phyloP scores from a whole-genome alignment of 2,888 invertebrate genomes.

The Tortrix viridana region DNA sequence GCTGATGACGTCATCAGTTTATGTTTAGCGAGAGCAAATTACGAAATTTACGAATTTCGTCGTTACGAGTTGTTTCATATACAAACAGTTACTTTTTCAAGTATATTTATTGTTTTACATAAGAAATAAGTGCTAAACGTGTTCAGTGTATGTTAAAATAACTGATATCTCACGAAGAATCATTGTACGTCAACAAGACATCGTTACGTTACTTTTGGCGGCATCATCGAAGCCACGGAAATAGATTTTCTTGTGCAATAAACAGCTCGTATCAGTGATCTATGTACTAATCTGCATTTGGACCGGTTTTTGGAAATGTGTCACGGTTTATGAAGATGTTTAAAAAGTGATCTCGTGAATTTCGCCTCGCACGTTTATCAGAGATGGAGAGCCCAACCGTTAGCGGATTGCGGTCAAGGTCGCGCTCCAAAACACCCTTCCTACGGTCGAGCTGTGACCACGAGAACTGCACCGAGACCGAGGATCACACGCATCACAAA shows the following conservation, averaged over 20 bases:
- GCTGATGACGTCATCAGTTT: constrained; percentile 77
- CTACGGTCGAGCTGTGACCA: constrained; percentile 84
- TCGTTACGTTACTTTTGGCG: constrained; percentile 78
- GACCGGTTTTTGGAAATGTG: constrained; percentile 51
- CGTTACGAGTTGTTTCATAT: constrained; percentile 51
- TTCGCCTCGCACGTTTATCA: constrained; percentile 37
- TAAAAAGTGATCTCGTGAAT: constrained; percentile 54
- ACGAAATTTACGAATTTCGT: constrained; percentile 66
- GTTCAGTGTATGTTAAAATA: constrained; percentile 4
- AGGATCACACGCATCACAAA: constrained; percentile 79
- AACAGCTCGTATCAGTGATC: constrained; percentile 51
- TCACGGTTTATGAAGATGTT: constrained; percentile 47
- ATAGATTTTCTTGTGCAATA: constrained; percentile 82
- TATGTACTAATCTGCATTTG: constrained; percentile 56
- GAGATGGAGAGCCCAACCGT: constrained; percentile 74
- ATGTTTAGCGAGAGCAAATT: constrained; percentile 72
- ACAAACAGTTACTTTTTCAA: constrained; percentile 50
- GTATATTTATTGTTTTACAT: constrained; percentile 38
- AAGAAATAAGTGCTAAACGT: background rate
- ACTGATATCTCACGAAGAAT: constrained; percentile 11
- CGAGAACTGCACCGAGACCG: constrained; percentile 81
- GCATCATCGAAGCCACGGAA: constrained; percentile 77
- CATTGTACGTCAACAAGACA: constrained; percentile 36
- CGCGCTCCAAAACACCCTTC: constrained; percentile 88
- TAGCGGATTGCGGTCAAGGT: constrained; percentile 86